These are phyloP conservation scores for Harlomillsia oculata DNA, from an alignment of 1,140 invertebrate genomes.

Conservation along the genomic window DNA sequence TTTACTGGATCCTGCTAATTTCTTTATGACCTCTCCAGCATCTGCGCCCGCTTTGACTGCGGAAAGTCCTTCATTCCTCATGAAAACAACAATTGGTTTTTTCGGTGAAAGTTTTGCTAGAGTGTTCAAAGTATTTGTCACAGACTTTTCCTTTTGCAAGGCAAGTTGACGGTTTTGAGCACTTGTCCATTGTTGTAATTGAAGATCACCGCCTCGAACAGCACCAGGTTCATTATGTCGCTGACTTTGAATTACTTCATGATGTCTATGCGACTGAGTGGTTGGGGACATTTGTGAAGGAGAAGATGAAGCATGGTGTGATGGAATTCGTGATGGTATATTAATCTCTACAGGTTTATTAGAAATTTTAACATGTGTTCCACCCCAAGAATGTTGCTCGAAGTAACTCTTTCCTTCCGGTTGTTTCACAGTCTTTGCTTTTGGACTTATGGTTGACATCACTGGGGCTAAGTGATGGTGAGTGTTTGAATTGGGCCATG, in stretches of 20 bases:
- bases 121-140: slow-evolving; percentile 31
- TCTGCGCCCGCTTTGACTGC: slow-evolving; percentile 27
- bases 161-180: too few relatives aligned
- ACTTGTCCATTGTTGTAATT: neutral
- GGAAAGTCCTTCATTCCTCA: slow-evolving; percentile 29
- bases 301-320: too few relatives aligned
- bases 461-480: slow-evolving; percentile 33
- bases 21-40: slow-evolving; percentile 34
- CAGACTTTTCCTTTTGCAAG: slow-evolving; percentile 20
- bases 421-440: neutral
- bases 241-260: too few relatives aligned
- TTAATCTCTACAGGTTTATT: slow-evolving; percentile 16
- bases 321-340: neutral
- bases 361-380: slow-evolving; percentile 9
- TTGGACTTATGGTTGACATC: neutral
- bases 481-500: slow-evolving; percentile 35
- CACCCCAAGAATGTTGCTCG: slow-evolving; percentile 10
- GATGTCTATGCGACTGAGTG: too few relatives aligned
- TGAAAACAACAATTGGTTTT: slow-evolving; percentile 34
- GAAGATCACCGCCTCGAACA: too few relatives aligned
- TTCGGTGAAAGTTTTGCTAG: slow-evolving; percentile 33
- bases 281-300: too few relatives aligned
- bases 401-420: neutral
- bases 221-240: too few relatives aligned
- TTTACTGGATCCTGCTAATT: slow-evolving; percentile 34